Conservation (phyloP, 2,797 vertebrate genomes). For the Aselliscus stoliczkanus region DNA sequence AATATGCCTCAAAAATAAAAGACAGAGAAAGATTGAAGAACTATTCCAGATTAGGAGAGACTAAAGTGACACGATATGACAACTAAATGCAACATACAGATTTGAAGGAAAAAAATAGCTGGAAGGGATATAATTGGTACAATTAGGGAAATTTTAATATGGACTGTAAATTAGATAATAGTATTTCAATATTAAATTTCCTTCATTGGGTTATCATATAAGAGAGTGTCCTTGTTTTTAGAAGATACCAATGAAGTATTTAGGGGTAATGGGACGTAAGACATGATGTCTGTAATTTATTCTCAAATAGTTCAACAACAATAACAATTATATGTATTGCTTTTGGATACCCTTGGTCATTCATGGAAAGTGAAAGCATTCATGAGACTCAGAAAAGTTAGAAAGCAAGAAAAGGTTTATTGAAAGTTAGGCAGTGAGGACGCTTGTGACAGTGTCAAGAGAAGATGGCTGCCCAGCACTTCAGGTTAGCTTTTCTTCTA, state of each 20-base stretch:
- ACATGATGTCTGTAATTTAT: background rate
- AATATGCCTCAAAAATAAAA: background rate
- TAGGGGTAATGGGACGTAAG: background rate
- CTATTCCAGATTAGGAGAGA: background rate
- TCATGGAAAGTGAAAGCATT: too few species aligned
- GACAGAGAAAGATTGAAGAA: background rate
- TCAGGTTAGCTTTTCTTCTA: too few species aligned
- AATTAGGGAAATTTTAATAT: background rate
- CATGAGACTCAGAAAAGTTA: too few species aligned
- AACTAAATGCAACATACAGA: background rate
- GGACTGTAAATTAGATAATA: background rate
- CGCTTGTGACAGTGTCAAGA: too few species aligned
- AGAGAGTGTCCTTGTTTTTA: slow-evolving; percentile 3
- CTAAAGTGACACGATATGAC: background rate
- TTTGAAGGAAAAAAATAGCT: background rate
- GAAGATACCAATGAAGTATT: background rate
- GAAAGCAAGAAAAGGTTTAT: too few species aligned
- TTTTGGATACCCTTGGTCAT: too few species aligned
- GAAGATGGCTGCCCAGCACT: too few species aligned
- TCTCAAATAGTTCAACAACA: background rate
- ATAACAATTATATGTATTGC: background rate
- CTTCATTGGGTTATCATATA: background rate
- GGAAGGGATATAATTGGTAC: background rate
- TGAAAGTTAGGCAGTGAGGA: too few species aligned
- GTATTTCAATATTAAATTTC: background rate